Base-by-base conservation (phyloP, 1,140 invertebrate genomes). In the Hydropsyche tenuis region DNA sequence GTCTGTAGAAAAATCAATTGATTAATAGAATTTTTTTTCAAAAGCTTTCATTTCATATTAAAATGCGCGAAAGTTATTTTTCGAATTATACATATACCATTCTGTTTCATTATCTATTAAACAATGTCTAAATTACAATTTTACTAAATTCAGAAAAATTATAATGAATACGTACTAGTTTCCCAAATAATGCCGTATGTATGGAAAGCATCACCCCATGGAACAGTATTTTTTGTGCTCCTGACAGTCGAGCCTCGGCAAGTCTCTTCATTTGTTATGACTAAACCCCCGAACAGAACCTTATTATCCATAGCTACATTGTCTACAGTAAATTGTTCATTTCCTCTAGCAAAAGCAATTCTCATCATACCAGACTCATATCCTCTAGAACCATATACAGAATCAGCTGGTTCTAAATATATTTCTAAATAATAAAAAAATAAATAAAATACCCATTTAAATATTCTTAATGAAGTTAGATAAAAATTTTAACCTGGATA, bases 401-500 rank as follows among this genome's bases (percentile, higher is more conserved):
- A n/a, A n/a, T n/a, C n/a, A 27, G 82, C 80, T 0, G 89, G 87
- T 65, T 88, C 85, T 23, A 90, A 79, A 75, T 84, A 87, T 7
- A 90, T 78, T 82, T 90, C 88, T 88, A 76, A 68, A 37, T 16
- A 37, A 6, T 3, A n/a, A 6, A 37, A n/a, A 37, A 65, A 37
- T 37, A 27, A n/a, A 37, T 65, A 37, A 9, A 37, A 9, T 37
- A 37, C 30, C 30, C 9, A 37, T 37, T 4, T 37, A 37, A 20
- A n/a, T 14, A 20, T 51, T 5, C 46, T 5, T 14, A n/a, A 5
- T 16, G 14, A 51, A 51, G 22, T 6, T 37, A 30, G 62, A 37
- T 64, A 42, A 6, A 4, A 48, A 46, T 22, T 22, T 48, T 27
- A 82, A 90, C 91, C 89, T 81, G 93, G 92, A 87, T 91, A 91